Evolutionary conservation across 2,888 invertebrate genomes (phyloP).

Genomic region (Cordilura impudica): DNA sequence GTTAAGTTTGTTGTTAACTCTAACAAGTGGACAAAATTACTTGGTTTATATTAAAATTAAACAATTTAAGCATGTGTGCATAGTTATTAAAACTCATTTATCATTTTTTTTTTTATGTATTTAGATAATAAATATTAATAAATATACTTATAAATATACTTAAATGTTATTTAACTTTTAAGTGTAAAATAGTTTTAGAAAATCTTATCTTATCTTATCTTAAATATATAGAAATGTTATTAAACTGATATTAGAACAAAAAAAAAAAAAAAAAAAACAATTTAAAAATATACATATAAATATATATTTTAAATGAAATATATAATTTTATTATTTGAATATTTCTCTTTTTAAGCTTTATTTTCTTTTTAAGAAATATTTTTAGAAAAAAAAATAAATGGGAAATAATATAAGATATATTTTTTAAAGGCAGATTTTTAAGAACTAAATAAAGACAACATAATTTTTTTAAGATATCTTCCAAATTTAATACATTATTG

Average conservation of each 20-base stretch:
- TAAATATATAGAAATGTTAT: background rate
- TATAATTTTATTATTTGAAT: too few species aligned
- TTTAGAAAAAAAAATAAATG: background rate
- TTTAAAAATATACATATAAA: background rate
- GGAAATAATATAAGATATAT: background rate
- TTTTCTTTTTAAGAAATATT: conserved; percentile 20
- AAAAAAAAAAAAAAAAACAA: background rate
- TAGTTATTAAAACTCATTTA: conserved; percentile 36
- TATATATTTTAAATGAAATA: too few species aligned
- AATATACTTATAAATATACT: background rate
- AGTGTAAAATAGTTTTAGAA: background rate
- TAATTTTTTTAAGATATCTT: background rate
- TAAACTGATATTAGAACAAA: background rate
- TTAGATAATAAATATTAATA: background rate
- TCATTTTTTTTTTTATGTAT: background rate
- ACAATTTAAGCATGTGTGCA: background rate
- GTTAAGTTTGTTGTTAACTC: background rate
- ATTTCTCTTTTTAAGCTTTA: conserved; percentile 31
- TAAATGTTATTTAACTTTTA: background rate
- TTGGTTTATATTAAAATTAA: background rate
- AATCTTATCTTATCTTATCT: too few species aligned
- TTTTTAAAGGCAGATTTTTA: background rate
- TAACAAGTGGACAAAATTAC: background rate
- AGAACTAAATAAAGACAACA: too few species aligned
- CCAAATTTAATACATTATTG: too few species aligned